Percentiles rank a stretch among this genome's conserved stretches.
phyloP scores from a whole-genome alignment of 1,140 invertebrate genomes.

The Oscheius sp. region DNA sequence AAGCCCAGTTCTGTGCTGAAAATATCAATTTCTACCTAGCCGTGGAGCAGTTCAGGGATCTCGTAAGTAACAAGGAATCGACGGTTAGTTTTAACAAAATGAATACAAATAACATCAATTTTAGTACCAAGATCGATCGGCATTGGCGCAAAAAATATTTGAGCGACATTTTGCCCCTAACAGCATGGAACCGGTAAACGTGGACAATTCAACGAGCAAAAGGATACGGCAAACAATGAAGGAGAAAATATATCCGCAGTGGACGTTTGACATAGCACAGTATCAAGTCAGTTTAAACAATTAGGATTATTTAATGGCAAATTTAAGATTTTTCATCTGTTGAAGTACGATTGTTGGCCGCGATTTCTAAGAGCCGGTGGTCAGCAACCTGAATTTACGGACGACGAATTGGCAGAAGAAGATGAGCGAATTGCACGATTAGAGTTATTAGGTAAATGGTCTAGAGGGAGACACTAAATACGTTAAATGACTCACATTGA shows the following conservation, averaged over 20 bases:
- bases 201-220: conserved; percentile 58
- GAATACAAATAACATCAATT: background rate
- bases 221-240: conserved; percentile 49
- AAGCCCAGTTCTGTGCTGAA: conserved; percentile 59
- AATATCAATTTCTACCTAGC: conserved; percentile 60
- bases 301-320: background rate
- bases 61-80: conserved; percentile 34
- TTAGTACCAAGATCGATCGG: conserved; percentile 44
- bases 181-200: conserved; percentile 57
- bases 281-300: conserved; percentile 46
- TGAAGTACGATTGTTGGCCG: conserved; percentile 60
- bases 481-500: too few species aligned
- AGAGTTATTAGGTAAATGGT: background rate
- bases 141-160: conserved; percentile 49
- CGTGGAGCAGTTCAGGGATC: conserved; percentile 55
- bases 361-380: conserved; percentile 55
- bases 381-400: conserved; percentile 40
- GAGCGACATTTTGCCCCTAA: conserved; percentile 58
- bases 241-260: conserved; percentile 41
- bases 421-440: conserved; percentile 23
- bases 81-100: conserved; percentile 22
- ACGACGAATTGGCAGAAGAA: conserved; percentile 34
- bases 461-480: background rate
- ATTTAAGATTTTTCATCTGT: conserved; percentile 56
- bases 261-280: conserved; percentile 57